Evolutionary conservation across 2,113 vertebrate genomes (phyloP), one percentile per base, ranked within the genome.

Genomic region (Apistogramma diplotaenia): DNA sequence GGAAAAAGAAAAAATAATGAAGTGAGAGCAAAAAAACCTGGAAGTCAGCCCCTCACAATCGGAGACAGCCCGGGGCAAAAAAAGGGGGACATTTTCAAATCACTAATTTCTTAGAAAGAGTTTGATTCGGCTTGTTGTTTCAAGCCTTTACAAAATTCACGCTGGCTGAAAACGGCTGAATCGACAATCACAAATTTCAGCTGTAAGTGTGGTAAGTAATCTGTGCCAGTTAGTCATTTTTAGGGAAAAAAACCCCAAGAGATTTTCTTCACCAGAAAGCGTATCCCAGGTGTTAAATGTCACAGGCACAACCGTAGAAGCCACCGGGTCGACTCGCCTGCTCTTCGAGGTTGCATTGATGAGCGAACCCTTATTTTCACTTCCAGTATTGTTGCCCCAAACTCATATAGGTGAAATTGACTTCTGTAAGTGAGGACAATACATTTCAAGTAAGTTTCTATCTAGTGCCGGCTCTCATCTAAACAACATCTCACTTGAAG

Each of bases 401-500:
- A 43, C 23, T 54, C 62, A 2, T 43, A 60, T 10, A 7, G 65
- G 19, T 75, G 74, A 58, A 27, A 23, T 33, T n/a, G 71, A 78
- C 19, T 58, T 21, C 21, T 27, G 31, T 33, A 60, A 84, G 61
- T 33, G 46, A 49, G 76, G 70, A 57, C 74, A 82, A 88, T 74
- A 37, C 59, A 70, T 77, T 40, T 58, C n/a, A 76, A 86, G 82
- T 72, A 72, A 83, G 76, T 75, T 70, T 31, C 31, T 56, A 31
- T 88, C 56, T 27, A 23, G 59, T 56, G 61, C 46, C 43, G 40
- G 46, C 55, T 70, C 76, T 56, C 85, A 78, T 82, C 61, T 31
- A 43, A 11, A 80, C 62, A 85, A 82, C 89, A 85, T 89, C 84
- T 87, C 78, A 87, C 90, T 91, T 91, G 89, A 93, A 85, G 80